Evolutionary conservation across 2,888 invertebrate species (phyloP).

Genomic region (Cryptus armator): DNA sequence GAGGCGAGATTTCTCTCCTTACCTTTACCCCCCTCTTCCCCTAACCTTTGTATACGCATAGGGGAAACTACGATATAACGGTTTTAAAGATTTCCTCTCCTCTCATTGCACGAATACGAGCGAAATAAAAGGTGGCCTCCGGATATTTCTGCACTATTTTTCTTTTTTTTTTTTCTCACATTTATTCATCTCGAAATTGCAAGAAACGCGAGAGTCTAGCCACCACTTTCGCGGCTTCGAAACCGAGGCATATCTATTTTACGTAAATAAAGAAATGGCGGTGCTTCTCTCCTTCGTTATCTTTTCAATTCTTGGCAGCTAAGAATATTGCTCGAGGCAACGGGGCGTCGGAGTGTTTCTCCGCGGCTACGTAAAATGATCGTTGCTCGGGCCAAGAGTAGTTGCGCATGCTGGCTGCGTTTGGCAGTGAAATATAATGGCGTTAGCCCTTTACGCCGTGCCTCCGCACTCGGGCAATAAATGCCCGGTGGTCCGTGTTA

Average conservation of each 20-base stretch:
- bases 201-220: not conserved
- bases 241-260: constrained; percentile 4
- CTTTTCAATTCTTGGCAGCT: constrained; percentile 50
- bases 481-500: not conserved
- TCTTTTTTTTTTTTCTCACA: not conserved
- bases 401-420: constrained; percentile 48
- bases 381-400: constrained; percentile 2
- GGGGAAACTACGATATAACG: constrained; percentile 55
- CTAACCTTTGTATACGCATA: constrained; percentile 32
- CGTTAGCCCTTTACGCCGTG: constrained; percentile 28
- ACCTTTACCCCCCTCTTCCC: constrained; percentile 40
- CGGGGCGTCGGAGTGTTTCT: not conserved
- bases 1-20: constrained; percentile 46
- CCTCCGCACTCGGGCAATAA: constrained; percentile 34
- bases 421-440: constrained; percentile 67
- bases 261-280: constrained; percentile 37
- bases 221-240: not conserved
- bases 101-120: constrained; percentile 52
- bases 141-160: constrained; percentile 1
- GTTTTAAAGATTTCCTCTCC: constrained; percentile 63
- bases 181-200: constrained; percentile 3
- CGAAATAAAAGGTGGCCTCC: constrained; percentile 54
- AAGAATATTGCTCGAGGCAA: constrained; percentile 29
- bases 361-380: constrained; percentile 28
- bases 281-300: constrained; percentile 47